These are phyloP conservation scores for Alentia gelatinosa DNA, from an alignment of 2,888 invertebrate species.

Conservation along the genomic window DNA sequence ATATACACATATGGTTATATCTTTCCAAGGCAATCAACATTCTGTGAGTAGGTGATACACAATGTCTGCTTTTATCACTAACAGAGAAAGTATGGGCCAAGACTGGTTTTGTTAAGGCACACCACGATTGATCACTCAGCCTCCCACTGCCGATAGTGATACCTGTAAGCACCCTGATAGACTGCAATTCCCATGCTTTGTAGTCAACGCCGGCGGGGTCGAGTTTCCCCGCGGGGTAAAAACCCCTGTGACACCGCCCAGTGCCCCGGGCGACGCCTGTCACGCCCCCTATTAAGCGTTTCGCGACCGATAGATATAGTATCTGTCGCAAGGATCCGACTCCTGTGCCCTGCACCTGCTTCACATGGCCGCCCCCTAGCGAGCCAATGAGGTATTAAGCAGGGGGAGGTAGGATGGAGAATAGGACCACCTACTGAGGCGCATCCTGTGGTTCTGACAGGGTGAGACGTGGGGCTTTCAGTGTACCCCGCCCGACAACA, in stretches of 20 bases:
- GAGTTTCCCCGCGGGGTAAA: not conserved
- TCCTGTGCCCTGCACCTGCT: not conserved
- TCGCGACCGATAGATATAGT: not conserved
- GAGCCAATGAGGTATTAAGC: not conserved
- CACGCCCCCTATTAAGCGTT: slow-evolving; percentile 9
- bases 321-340: not conserved
- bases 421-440: not conserved
- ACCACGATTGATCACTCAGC: no score
- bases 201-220: not conserved
- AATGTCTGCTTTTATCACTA: no score
- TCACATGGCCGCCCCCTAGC: not conserved
- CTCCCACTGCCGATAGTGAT: no score
- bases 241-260: not conserved
- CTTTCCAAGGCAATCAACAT: no score
- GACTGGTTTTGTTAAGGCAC: no score
- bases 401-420: not conserved
- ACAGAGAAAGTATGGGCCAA: no score
- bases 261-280: not conserved
- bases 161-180: no score
- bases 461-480: not conserved
- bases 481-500: not conserved
- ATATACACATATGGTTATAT: no score
- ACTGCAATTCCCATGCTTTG: no score
- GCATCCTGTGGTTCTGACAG: not conserved
- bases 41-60: no score